A percentile compares a stretch with the other conserved stretches of the same genome.
These are phyloP conservation scores for Bombus fervidus DNA, from an alignment of 1,140 invertebrate genomes.

Conservation along the genomic window DNA sequence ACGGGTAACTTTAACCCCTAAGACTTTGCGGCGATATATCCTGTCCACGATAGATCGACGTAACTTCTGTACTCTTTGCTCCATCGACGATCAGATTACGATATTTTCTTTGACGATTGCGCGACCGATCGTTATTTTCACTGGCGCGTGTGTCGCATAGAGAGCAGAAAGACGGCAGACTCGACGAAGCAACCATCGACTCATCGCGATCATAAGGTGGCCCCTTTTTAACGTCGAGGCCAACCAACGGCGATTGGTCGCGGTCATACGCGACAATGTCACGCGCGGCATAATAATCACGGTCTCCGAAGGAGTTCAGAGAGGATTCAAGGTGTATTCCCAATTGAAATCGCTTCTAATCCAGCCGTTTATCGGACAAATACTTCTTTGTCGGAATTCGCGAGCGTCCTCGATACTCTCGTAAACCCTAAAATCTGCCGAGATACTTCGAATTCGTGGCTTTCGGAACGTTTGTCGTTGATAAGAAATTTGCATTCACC, in stretches of 20 bases:
- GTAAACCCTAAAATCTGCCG: not conserved
- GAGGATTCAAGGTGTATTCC: slow-evolving; percentile 47
- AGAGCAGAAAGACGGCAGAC: slow-evolving; percentile 4
- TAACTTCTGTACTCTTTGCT: too few relatives aligned
- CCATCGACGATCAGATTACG: not conserved
- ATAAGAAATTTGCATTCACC: too few relatives aligned
- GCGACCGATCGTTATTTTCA: slow-evolving; percentile 24
- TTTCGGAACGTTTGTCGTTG: not conserved
- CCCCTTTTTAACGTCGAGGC: slow-evolving; percentile 62
- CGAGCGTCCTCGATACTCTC: not conserved
- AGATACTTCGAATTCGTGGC: not conserved
- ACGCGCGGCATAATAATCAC: slow-evolving; percentile 51
- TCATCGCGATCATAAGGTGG: slow-evolving; percentile 36
- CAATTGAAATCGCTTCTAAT: not conserved
- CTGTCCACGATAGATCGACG: too few relatives aligned
- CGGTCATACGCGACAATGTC: slow-evolving; percentile 11
- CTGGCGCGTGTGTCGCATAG: not conserved
- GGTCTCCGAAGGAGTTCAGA: not conserved
- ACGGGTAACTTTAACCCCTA: too few relatives aligned
- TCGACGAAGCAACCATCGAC: slow-evolving; percentile 43
- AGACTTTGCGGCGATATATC: too few relatives aligned
- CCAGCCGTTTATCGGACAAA: too few relatives aligned
- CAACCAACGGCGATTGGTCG: slow-evolving; percentile 33
- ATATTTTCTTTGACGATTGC: slow-evolving; percentile 11
- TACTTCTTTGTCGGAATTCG: not conserved